Evolutionary conservation across 2,888 invertebrate species (phyloP).

Genomic region (Callimorpha dominula): DNA sequence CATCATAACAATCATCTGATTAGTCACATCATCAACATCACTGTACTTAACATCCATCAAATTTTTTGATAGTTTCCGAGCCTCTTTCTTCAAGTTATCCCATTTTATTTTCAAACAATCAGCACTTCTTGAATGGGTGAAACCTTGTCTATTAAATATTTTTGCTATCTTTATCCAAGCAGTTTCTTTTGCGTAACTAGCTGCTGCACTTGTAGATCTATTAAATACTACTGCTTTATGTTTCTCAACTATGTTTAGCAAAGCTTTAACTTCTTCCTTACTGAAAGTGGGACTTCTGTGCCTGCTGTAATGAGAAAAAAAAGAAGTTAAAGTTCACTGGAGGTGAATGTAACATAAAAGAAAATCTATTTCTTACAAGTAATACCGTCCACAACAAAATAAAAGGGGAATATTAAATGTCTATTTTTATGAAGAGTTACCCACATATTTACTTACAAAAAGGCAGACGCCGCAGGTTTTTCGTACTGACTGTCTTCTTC

Average conservation of each 20-base stretch:
- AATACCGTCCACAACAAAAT: not conserved
- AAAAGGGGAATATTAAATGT: not conserved
- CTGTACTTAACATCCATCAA: slow-evolving; percentile 57
- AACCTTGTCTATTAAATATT: slow-evolving; percentile 65
- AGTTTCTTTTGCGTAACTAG: slow-evolving; percentile 67
- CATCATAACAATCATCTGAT: slow-evolving; percentile 59
- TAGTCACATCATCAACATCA: slow-evolving; percentile 60
- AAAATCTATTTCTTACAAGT: not conserved
- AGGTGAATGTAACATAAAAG: not conserved
- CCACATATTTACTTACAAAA: slow-evolving; percentile 34
- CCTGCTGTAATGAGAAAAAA: slow-evolving; percentile 49
- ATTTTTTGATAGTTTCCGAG: slow-evolving; percentile 65
- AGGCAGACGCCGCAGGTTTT: slow-evolving; percentile 36
- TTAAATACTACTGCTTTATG: slow-evolving; percentile 71
- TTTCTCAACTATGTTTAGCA: slow-evolving; percentile 69
- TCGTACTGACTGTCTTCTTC: slow-evolving; percentile 47
- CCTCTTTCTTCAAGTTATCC: slow-evolving; percentile 74
- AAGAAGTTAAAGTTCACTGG: not conserved
- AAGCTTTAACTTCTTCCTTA: slow-evolving; percentile 65
- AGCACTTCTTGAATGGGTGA: slow-evolving; percentile 59
- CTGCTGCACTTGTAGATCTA: slow-evolving; percentile 65
- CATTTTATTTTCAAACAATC: slow-evolving; percentile 74
- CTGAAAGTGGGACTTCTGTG: slow-evolving; percentile 71
- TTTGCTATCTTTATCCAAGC: slow-evolving; percentile 74
- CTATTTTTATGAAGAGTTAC: not conserved